A percentile compares a stretch with the other conserved stretches of the same genome.
Evolutionary conservation across 2,113 vertebrate genomes (phyloP).

Genomic region (Protobothrops flavoviridis): DNA sequence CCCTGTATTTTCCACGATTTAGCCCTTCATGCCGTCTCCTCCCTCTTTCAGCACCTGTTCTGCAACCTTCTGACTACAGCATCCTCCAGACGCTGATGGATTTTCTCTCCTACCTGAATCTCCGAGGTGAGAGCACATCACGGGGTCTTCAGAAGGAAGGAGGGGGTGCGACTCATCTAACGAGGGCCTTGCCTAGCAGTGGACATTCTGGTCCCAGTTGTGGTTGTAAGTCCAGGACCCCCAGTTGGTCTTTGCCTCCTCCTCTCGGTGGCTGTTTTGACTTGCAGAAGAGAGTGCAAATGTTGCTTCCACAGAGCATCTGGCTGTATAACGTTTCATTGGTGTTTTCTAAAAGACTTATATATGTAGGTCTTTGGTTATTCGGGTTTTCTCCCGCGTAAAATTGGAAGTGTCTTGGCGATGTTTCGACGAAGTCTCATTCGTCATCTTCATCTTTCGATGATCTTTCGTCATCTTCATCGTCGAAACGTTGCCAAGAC

Average conservation of each 20-base stretch:
- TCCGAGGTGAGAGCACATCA: constrained; percentile 25
- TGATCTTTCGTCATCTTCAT: too few species aligned
- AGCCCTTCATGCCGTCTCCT: background rate
- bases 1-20: background rate
- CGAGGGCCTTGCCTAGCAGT: background rate
- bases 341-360: background rate
- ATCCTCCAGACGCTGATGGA: constrained; percentile 39
- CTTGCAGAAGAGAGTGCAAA: background rate
- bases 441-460: too few species aligned
- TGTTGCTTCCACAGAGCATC: background rate
- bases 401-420: too few species aligned
- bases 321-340: background rate
- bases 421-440: too few species aligned
- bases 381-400: too few species aligned
- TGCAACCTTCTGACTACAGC: constrained; percentile 6
- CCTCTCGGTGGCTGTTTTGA: background rate
- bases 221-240: background rate
- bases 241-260: background rate
- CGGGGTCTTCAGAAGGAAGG: background rate
- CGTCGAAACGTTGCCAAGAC: too few species aligned
- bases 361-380: background rate
- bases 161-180: too few species aligned
- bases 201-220: background rate
- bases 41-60: constrained; percentile 6
- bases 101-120: constrained; percentile 34